phyloP scores from a whole-genome alignment of 2,888 invertebrate species.

The Choristoneura rosaceana region DNA sequence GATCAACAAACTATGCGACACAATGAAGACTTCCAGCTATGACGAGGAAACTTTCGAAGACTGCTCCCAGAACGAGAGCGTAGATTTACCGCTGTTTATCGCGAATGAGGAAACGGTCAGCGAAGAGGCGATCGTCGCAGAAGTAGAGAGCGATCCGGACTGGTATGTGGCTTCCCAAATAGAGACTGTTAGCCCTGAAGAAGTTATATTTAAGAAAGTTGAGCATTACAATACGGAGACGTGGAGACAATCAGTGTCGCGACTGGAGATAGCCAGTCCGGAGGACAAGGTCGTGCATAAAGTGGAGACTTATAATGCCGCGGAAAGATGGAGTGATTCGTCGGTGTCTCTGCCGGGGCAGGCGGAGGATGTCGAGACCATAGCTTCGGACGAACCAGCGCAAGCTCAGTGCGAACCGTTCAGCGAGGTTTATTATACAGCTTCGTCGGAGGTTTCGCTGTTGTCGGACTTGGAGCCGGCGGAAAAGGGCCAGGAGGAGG shows the following conservation, averaged over 20 bases:
- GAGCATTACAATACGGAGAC: constrained; percentile 39
- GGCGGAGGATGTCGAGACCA: constrained; percentile 53
- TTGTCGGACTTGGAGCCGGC: constrained; percentile 67
- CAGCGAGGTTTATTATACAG: constrained; percentile 77
- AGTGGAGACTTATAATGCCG: constrained; percentile 36
- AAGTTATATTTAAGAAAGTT: constrained; percentile 37
- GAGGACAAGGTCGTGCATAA: constrained; percentile 29
- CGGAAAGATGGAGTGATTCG: constrained; percentile 63
- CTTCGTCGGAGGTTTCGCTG: constrained; percentile 75
- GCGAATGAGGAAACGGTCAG: constrained; percentile 17
- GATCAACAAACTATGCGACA: constrained; percentile 79
- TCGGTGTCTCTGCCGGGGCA: constrained; percentile 57
- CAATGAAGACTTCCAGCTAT: constrained; percentile 75
- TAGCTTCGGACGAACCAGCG: constrained; percentile 57
- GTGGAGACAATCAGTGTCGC: constrained; percentile 44
- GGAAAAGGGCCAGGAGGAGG: constrained; percentile 54
- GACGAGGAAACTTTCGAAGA: constrained; percentile 51
- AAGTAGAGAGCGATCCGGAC: constrained; percentile 29
- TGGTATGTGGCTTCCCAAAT: constrained; percentile 31
- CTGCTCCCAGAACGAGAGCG: constrained; percentile 33
- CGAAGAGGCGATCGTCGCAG: constrained; percentile 24
- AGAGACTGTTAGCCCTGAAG: constrained; percentile 32
- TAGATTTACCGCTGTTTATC: constrained; percentile 20
- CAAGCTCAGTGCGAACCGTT: constrained; percentile 58
- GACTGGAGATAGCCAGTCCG: constrained; percentile 44